Base-by-base conservation (phyloP, 2,113 vertebrate species). In the Haliaeetus leucogaster region DNA sequence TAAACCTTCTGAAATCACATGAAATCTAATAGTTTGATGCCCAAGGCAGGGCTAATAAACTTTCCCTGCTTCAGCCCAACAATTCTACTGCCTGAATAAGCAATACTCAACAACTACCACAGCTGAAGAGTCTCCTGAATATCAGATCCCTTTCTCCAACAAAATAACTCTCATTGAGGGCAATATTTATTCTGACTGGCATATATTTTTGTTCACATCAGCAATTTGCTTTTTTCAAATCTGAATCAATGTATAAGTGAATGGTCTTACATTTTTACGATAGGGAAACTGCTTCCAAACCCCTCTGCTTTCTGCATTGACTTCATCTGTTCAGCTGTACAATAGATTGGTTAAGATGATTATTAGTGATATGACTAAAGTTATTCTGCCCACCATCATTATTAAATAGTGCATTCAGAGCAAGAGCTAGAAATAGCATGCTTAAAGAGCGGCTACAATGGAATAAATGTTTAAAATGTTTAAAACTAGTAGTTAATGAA, bases 21-120 rank as follows among this genome's bases (percentile, higher is more conserved):
- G 47, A 94, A 97, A 96, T 94, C 93, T 90, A 96, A 95, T 90
- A 91, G 71, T 72, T 56, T 26, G 42, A 62, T 90, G 82, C 94
- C 96, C 86, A 95, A 90, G 91, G 91, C 96, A 94, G 62, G 74
- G 50, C 86, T 96, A 96, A 97, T 95, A 97, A 92, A 92, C 92
- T 72, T 94, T 77, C 63, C 66, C 45, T 62, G 62, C 61, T 95
- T 95, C 93, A 93, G 65, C 68, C 72, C 68, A 91, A 63, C 56
- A 78, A 42, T 89, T 95, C 86, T 82, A 38, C 83, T 80, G 65
- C 72, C 62, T 94, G 84, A 97, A 98, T 94, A 95, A 97, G 90
- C 82, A 96, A 89, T 62, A 94, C 52, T 71, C 50, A 89, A 71
- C 72, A 58, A 78, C 77, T 52, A 66, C 36, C 66, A 61, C 58